Conservation (phyloP, 2,113 vertebrate genomes). For the Todiramphus chloris region DNA sequence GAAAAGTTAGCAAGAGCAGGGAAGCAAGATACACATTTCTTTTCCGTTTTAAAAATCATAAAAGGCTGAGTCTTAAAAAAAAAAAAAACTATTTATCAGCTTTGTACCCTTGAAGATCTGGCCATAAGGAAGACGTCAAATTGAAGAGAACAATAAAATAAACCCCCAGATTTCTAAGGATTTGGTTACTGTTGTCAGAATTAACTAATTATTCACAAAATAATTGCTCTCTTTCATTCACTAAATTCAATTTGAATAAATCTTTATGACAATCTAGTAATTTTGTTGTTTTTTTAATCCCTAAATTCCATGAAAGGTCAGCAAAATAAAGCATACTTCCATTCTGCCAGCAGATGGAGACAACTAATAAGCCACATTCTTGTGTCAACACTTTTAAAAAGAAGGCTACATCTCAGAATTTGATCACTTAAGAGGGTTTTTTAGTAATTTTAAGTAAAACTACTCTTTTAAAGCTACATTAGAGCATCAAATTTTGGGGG, state of each 20-base stretch:
- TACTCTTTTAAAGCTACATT: not conserved
- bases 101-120: not conserved
- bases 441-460: not conserved
- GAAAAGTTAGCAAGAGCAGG: not conserved
- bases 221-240: not conserved
- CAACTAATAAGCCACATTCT: not conserved
- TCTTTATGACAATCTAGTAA: not conserved
- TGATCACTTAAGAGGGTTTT: not conserved
- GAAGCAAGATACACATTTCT: not conserved
- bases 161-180: not conserved
- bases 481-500: not conserved
- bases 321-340: not conserved
- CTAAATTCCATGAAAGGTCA: not conserved
- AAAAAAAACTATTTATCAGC: not conserved
- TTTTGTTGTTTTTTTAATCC: not conserved
- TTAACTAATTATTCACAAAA: not conserved
- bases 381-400: not conserved
- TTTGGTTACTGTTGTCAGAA: not conserved
- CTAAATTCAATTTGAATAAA: not conserved
- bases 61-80: not conserved
- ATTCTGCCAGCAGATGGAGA: not conserved
- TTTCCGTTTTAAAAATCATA: not conserved
- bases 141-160: not conserved
- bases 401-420: not conserved
- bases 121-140: not conserved